Conservation (phyloP, 2,888 invertebrate species). For the Pheosia tremula region DNA sequence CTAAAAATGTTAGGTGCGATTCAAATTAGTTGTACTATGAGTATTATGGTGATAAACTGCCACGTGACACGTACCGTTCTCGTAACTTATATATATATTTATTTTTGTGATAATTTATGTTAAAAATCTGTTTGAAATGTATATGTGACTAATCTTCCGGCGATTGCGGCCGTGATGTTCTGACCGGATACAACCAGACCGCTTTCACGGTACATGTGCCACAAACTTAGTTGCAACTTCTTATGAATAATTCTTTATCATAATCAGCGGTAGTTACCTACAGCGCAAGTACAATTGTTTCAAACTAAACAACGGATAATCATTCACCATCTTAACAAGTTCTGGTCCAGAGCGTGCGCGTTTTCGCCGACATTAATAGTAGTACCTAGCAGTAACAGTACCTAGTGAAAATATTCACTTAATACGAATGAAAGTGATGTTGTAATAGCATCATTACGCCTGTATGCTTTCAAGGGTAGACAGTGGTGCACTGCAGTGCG, state of each 20-base stretch:
- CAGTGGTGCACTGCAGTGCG: too few relatives aligned
- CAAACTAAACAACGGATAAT: not conserved
- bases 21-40: too few relatives aligned
- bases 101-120: too few relatives aligned
- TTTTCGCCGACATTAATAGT: not conserved
- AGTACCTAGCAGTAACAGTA: too few relatives aligned
- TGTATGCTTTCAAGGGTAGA: too few relatives aligned
- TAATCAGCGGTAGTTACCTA: not conserved
- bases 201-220: not conserved
- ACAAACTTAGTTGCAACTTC: constrained; percentile 1
- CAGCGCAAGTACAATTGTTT: not conserved
- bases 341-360: not conserved
- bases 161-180: not conserved
- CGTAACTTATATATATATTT: too few relatives aligned
- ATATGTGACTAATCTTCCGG: not conserved
- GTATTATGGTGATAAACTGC: too few relatives aligned
- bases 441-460: not conserved
- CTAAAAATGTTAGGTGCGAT: too few relatives aligned
- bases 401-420: not conserved
- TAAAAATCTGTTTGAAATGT: not conserved
- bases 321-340: not conserved
- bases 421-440: constrained; percentile 1
- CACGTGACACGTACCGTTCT: too few relatives aligned
- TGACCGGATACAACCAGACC: not conserved
- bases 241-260: not conserved